Conservation (phyloP, 2,888 invertebrate genomes). For the Drosophila barbarae region DNA sequence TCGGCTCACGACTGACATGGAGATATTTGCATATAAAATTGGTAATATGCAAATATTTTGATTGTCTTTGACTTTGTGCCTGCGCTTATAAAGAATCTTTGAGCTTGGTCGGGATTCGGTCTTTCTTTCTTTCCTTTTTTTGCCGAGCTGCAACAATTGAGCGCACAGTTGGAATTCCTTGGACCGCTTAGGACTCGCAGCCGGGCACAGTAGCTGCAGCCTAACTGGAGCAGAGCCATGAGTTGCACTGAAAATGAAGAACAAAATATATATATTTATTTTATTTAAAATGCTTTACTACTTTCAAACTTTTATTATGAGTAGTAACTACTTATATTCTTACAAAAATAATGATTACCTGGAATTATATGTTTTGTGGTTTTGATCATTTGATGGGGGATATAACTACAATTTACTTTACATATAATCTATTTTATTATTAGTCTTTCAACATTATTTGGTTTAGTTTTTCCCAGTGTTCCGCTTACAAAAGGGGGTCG, state of each 20-base stretch:
- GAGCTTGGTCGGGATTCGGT: constrained; percentile 42
- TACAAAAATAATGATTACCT: too few relatives aligned
- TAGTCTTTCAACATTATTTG: too few relatives aligned
- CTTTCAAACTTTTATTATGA: too few relatives aligned
- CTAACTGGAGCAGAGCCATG: constrained; percentile 63
- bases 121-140: constrained; percentile 20
- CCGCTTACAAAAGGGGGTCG: constrained; percentile 8
- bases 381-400: too few relatives aligned
- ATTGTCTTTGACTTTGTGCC: constrained; percentile 78
- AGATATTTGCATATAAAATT: constrained; percentile 77
- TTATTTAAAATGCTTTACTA: too few relatives aligned
- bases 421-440: too few relatives aligned
- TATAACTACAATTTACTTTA: too few relatives aligned
- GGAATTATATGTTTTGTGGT: too few relatives aligned
- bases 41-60: constrained; percentile 79
- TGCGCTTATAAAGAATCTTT: constrained; percentile 73
- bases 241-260: constrained; percentile 6
- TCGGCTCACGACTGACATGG: constrained; percentile 69
- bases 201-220: constrained; percentile 47
- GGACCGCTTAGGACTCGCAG: constrained; percentile 55
- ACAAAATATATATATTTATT: not conserved
- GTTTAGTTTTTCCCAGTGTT: constrained; percentile 4
- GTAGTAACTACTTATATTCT: too few relatives aligned
- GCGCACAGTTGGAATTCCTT: constrained; percentile 68
- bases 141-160: constrained; percentile 61